Evolutionary conservation across 2,113 vertebrate genomes (phyloP).

Genomic region (Oenanthe melanoleuca): DNA sequence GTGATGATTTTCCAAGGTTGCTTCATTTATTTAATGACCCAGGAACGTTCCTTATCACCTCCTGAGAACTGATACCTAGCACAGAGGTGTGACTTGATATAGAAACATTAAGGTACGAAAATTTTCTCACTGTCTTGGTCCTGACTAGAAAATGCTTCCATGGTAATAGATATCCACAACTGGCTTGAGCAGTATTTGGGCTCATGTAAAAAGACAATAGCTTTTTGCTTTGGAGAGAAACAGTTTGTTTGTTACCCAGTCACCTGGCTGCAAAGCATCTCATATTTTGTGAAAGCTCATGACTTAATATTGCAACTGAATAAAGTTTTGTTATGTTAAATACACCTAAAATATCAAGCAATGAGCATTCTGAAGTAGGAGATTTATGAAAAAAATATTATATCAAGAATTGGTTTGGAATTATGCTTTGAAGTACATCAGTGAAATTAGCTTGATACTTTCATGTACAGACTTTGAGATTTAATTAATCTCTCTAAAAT

Average conservation of each 20-base stretch:
- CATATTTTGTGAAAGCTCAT: background rate
- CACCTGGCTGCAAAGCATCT: background rate
- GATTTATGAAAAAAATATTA: background rate
- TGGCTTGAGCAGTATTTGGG: background rate
- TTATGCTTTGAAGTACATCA: background rate
- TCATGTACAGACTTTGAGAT: background rate
- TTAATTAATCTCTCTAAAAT: background rate
- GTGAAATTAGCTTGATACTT: background rate
- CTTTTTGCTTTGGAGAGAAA: background rate
- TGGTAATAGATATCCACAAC: background rate
- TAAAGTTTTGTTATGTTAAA: background rate
- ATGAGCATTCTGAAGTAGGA: background rate
- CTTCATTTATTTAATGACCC: background rate
- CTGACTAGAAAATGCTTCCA: background rate
- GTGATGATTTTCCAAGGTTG: background rate
- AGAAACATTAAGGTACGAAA: background rate
- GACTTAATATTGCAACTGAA: background rate
- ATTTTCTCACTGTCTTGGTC: background rate
- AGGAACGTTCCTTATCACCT: background rate
- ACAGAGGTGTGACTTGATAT: background rate
- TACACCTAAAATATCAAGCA: background rate
- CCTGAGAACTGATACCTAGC: background rate
- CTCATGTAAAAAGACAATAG: background rate
- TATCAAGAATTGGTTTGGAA: background rate
- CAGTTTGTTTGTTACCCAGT: background rate